Evolutionary conservation across 1,140 invertebrate species (phyloP).

Genomic region (Helicoverpa zea): DNA sequence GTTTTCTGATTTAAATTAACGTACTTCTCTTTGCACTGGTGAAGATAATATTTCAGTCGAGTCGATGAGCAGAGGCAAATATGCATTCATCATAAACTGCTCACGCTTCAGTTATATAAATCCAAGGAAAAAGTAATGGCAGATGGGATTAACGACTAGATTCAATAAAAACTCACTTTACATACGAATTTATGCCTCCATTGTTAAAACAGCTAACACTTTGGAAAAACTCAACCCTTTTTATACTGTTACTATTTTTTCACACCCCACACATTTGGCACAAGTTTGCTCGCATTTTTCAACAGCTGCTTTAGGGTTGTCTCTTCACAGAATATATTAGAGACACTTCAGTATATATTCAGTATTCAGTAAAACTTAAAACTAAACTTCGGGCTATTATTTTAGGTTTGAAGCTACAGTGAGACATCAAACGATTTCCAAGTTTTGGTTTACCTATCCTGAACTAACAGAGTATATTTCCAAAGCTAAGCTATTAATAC

Average conservation of each 20-base stretch:
- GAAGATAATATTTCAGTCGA: neutral
- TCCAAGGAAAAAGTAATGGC: neutral
- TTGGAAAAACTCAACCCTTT: conserved; percentile 5
- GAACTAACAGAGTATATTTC: no score
- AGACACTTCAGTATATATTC: no score
- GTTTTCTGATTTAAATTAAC: conserved; percentile 31
- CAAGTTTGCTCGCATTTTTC: conserved; percentile 51
- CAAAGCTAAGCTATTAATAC: no score
- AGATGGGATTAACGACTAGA: neutral
- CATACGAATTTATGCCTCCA: neutral
- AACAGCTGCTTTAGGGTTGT: conserved; percentile 43
- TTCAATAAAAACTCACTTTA: neutral
- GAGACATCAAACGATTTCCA: no score
- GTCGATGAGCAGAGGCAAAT: neutral
- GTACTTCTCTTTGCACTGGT: neutral
- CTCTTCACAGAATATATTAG: neutral
- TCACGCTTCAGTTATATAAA: neutral
- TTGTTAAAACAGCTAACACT: neutral
- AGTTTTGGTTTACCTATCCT: no score
- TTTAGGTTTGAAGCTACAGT: no score
- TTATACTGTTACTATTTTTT: neutral
- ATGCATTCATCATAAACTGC: conserved; percentile 9
- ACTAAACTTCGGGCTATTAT: no score
- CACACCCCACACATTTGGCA: conserved; percentile 25
- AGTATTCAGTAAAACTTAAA: neutral